These are phyloP conservation scores for Oxygymnocypris stewartii DNA, from an alignment of 2,113 vertebrate genomes.

Conservation along the genomic window DNA sequence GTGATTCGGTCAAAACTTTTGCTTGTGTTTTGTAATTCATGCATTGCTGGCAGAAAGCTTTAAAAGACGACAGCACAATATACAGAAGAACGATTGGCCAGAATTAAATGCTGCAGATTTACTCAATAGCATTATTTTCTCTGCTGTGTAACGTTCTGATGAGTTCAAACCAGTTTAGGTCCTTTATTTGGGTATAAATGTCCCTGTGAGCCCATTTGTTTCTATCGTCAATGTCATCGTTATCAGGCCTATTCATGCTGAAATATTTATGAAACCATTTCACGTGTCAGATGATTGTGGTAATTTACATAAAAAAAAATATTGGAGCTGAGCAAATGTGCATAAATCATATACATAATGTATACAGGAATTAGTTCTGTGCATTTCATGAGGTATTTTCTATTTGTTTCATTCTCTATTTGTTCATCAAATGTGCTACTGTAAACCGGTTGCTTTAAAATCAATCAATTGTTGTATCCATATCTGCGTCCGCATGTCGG, in stretches of 20 bases:
- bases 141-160: background rate
- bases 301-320: background rate
- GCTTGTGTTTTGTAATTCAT: slow-evolving; percentile 24
- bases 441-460: slow-evolving; percentile 61
- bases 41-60: slow-evolving; percentile 27
- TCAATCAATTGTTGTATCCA: slow-evolving; percentile 49
- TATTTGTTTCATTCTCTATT: slow-evolving; percentile 28
- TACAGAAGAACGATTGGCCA: background rate
- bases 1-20: background rate
- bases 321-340: background rate
- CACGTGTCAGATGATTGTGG: background rate
- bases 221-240: slow-evolving; percentile 2
- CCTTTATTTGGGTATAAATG: slow-evolving; percentile 22
- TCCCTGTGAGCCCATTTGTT: background rate
- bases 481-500: slow-evolving; percentile 46
- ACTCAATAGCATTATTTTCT: background rate
- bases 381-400: slow-evolving; percentile 21
- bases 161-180: background rate
- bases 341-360: background rate
- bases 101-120: background rate
- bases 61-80: slow-evolving; percentile 36
- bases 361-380: slow-evolving; percentile 57
- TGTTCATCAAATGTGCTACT: slow-evolving; percentile 63
- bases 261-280: background rate
- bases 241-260: background rate